Evolutionary conservation across 2,113 vertebrate genomes (phyloP).

Genomic region (Pholis gunnellus): DNA sequence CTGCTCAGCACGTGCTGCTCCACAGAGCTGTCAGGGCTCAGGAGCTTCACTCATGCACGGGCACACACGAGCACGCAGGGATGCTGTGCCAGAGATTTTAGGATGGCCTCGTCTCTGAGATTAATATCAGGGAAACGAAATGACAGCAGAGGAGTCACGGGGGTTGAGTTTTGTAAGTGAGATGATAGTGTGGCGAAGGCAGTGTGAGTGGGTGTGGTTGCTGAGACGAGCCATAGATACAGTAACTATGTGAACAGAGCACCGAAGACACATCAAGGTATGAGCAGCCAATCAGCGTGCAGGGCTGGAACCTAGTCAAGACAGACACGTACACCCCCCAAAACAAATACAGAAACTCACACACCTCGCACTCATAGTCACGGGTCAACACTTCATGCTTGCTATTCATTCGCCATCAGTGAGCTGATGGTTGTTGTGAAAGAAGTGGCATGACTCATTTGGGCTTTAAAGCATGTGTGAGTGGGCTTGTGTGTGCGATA

Average conservation of each 20-base stretch:
- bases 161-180: constrained; percentile 42
- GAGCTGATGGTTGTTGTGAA: constrained; percentile 43
- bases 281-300: constrained; percentile 69
- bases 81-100: constrained; percentile 19
- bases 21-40: constrained; percentile 45
- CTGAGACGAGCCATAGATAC: constrained; percentile 79
- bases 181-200: constrained; percentile 26
- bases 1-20: constrained; percentile 22
- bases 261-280: constrained; percentile 62
- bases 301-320: constrained; percentile 47
- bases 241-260: constrained; percentile 80
- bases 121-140: constrained; percentile 9
- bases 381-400: constrained; percentile 21
- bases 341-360: constrained; percentile 12
- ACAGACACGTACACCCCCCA: constrained; percentile 6
- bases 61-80: constrained; percentile 7
- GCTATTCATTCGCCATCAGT: constrained; percentile 17
- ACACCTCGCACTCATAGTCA: constrained; percentile 12
- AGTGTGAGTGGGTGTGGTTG: constrained; percentile 74
- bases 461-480: constrained; percentile 40
- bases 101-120: constrained; percentile 18
- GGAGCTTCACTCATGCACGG: constrained; percentile 42
- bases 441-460: constrained; percentile 51
- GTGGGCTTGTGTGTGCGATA: constrained; percentile 54
- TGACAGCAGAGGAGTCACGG: constrained; percentile 7